phyloP scores from a whole-genome alignment of 1,140 invertebrate species.

The Teleopsis dalmanni region DNA sequence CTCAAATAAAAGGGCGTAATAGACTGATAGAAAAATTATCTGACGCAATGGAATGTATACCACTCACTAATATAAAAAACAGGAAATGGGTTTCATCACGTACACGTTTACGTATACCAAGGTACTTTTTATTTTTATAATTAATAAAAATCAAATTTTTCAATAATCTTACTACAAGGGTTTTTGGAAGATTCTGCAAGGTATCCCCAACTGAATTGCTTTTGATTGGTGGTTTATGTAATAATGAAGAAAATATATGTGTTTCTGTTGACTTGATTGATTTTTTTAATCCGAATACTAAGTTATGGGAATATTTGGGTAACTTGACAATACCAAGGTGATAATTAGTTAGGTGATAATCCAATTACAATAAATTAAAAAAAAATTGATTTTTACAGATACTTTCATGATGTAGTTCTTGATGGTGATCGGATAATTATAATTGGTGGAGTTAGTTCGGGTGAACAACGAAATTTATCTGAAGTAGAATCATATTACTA shows the following conservation, averaged over 20 bases:
- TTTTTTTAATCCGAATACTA: not conserved
- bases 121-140: slow-evolving; percentile 9
- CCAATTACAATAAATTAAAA: slow-evolving; percentile 2
- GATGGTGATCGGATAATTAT: slow-evolving; percentile 11
- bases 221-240: slow-evolving; percentile 10
- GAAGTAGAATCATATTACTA: slow-evolving; percentile 9
- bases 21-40: slow-evolving; percentile 8
- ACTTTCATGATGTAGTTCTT: slow-evolving; percentile 8
- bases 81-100: slow-evolving; percentile 10
- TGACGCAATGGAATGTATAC: slow-evolving; percentile 12
- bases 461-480: not conserved
- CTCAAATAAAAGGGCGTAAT: not conserved
- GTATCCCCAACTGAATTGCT: slow-evolving; percentile 2
- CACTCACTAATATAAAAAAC: slow-evolving; percentile 1
- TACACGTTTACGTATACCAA: slow-evolving; percentile 11
- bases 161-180: not conserved
- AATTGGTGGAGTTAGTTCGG: slow-evolving; percentile 10
- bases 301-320: not conserved
- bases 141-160: not conserved
- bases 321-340: slow-evolving; percentile 7
- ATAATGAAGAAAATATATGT: not conserved
- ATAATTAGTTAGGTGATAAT: slow-evolving; percentile 4
- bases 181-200: slow-evolving; percentile 12
- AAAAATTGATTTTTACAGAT: not conserved
- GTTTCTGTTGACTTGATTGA: slow-evolving; percentile 8